Percentiles rank a stretch among this genome's conserved stretches.
phyloP scores from a whole-genome alignment of 2,113 vertebrate species.

The Hemibagrus wyckioides region DNA sequence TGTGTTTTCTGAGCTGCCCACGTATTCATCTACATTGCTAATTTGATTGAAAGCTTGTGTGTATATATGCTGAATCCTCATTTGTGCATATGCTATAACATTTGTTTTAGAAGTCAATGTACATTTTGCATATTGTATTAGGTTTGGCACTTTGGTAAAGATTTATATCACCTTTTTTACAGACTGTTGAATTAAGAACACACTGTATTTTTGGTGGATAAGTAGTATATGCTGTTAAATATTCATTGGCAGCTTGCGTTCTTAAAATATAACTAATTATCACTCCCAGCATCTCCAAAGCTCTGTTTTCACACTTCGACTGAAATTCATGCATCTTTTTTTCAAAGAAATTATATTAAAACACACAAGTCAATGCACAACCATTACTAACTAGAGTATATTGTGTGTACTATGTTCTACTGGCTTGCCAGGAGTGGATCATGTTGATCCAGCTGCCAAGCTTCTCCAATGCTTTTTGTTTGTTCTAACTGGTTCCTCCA shows the following conservation, averaged over 20 bases:
- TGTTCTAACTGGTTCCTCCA: slow-evolving; percentile 3
- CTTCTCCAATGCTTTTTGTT: slow-evolving; percentile 19
- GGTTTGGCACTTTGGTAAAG: slow-evolving; percentile 15
- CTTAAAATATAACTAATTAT: slow-evolving; percentile 79
- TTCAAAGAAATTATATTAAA: slow-evolving; percentile 32
- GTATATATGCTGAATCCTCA: neutral
- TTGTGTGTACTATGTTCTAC: neutral
- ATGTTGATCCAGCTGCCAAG: slow-evolving; percentile 1
- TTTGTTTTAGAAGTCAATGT: slow-evolving; percentile 23
- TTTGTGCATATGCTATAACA: slow-evolving; percentile 13
- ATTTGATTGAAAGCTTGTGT: slow-evolving; percentile 42
- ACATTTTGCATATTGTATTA: slow-evolving; percentile 17
- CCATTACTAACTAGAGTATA: slow-evolving; percentile 36
- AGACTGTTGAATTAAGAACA: slow-evolving; percentile 56
- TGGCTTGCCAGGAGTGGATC: neutral
- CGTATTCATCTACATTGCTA: slow-evolving; percentile 51
- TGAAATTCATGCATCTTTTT: slow-evolving; percentile 61
- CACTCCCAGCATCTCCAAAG: slow-evolving; percentile 67
- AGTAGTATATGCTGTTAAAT: slow-evolving; percentile 67
- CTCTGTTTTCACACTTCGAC: slow-evolving; percentile 65
- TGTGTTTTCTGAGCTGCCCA: slow-evolving; percentile 39
- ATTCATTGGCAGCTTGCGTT: slow-evolving; percentile 71
- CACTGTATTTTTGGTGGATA: slow-evolving; percentile 62
- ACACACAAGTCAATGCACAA: slow-evolving; percentile 4
- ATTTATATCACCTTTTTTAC: slow-evolving; percentile 43